phyloP scores from a whole-genome alignment of 2,797 vertebrate genomes.

The Dendrocincla tyrannina region DNA sequence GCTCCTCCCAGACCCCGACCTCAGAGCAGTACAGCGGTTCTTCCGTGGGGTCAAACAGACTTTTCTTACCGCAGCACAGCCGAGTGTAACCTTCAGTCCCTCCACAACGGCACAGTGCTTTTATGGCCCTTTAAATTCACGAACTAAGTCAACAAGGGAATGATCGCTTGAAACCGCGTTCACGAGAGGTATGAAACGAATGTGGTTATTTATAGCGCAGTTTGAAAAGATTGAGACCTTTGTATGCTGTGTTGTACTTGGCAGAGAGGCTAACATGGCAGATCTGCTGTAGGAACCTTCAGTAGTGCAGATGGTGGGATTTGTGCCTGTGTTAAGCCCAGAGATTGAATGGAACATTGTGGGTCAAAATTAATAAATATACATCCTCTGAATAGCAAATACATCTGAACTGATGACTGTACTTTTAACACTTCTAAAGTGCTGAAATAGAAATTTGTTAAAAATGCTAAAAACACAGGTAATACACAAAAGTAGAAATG shows the following conservation, averaged over 20 bases:
- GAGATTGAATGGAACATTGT: not conserved
- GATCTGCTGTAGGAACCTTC: not conserved
- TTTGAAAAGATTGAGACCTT: slow-evolving; percentile 7
- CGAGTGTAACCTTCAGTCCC: not conserved
- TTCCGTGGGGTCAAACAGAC: not conserved
- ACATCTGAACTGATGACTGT: not conserved
- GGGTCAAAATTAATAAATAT: not conserved
- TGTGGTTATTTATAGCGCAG: slow-evolving; percentile 43
- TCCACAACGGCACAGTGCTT: rapidly evolving
- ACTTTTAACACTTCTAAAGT: not conserved
- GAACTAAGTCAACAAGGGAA: not conserved
- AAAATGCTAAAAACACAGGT: not conserved
- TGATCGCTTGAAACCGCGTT: not conserved
- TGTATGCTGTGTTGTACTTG: not conserved
- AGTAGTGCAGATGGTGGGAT: slow-evolving; percentile 43
- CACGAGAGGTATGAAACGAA: not conserved
- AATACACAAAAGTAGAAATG: not conserved
- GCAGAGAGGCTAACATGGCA: not conserved
- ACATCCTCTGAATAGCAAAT: not conserved
- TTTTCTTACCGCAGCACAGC: not conserved
- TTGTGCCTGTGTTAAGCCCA: slow-evolving; percentile 19
- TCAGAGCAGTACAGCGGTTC: not conserved
- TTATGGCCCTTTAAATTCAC: not conserved
- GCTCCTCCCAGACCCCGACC: not conserved
- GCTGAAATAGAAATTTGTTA: not conserved